Evolutionary conservation across 2,113 vertebrate species (phyloP).

Genomic region (Eleginops maclovinus): DNA sequence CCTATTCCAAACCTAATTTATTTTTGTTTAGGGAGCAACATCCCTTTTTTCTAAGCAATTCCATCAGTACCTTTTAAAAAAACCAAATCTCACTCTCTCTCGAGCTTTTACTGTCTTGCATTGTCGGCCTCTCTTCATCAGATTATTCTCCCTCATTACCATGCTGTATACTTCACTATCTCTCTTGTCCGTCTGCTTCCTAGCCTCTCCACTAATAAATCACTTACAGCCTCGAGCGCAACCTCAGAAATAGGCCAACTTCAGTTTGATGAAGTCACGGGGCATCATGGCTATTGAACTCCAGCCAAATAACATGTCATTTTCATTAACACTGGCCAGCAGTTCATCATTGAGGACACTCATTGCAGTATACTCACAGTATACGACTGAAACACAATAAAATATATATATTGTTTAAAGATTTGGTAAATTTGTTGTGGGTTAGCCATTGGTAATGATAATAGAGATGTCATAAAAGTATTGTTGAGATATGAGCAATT

Average conservation of each 20-base stretch:
- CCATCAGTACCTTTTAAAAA: not conserved
- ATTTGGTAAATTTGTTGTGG: too few species aligned
- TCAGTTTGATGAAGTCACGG: conserved; percentile 12
- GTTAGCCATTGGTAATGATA: not conserved
- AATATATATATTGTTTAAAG: not conserved
- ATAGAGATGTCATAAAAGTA: too few species aligned
- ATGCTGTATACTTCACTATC: not conserved
- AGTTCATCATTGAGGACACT: not conserved
- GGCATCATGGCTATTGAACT: conserved; percentile 3
- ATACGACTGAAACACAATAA: not conserved
- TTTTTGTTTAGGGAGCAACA: conserved; percentile 42
- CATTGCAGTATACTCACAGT: not conserved
- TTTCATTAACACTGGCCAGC: not conserved
- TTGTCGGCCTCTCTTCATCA: conserved; percentile 4
- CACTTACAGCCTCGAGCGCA: not conserved
- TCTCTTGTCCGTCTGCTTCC: not conserved
- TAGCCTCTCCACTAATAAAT: conserved; percentile 6
- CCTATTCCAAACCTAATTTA: conserved; percentile 29
- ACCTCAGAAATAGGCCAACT: not conserved
- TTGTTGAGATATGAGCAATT: not conserved
- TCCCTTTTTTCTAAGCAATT: conserved; percentile 13
- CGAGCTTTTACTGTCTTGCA: not conserved
- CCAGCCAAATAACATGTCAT: conserved; percentile 7
- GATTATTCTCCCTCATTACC: conserved; percentile 11
- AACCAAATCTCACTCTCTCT: too few species aligned